phyloP scores from a whole-genome alignment of 2,888 invertebrate species.

The Drosophila robusta region DNA sequence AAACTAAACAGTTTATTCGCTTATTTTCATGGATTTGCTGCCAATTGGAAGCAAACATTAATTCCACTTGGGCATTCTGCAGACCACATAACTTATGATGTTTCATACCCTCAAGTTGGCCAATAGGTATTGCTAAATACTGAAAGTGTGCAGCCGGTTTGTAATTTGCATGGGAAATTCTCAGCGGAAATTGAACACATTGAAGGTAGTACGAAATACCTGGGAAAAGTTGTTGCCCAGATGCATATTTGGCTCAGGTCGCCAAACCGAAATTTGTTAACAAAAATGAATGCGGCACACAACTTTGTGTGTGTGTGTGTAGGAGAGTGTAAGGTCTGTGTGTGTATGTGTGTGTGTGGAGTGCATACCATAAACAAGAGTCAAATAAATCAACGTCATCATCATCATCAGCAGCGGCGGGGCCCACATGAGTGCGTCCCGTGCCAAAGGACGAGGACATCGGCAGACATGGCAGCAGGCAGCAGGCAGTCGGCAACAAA shows the following conservation, averaged over 20 bases:
- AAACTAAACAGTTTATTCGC: not conserved
- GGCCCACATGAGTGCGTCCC: conserved; percentile 42
- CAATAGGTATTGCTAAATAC: conserved; percentile 11
- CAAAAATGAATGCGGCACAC: conserved; percentile 43
- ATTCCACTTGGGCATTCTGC: not conserved
- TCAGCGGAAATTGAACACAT: conserved; percentile 34
- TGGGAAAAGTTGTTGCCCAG: conserved; percentile 21
- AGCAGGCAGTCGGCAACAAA: conserved; percentile 35
- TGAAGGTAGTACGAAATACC: conserved; percentile 37
- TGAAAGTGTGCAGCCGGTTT: conserved; percentile 30
- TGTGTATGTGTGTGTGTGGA: conserved; percentile 33
- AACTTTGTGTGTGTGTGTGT: conserved; percentile 41
- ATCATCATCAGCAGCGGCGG: conserved; percentile 54
- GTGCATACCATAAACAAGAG: conserved; percentile 70
- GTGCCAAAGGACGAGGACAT: conserved; percentile 40
- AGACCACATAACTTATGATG: not conserved
- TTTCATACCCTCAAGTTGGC: conserved; percentile 5
- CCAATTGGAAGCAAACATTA: not conserved
- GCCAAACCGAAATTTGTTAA: conserved; percentile 33
- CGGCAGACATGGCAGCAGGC: conserved; percentile 25
- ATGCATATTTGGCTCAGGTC: conserved; percentile 26
- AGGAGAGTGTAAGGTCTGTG: conserved; percentile 1
- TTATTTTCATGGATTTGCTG: too few species aligned
- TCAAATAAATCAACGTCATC: conserved; percentile 71
- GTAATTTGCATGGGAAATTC: conserved; percentile 26